Evolutionary conservation across 2,113 vertebrate genomes (phyloP).

Genomic region (Tragelaphus scriptus): DNA sequence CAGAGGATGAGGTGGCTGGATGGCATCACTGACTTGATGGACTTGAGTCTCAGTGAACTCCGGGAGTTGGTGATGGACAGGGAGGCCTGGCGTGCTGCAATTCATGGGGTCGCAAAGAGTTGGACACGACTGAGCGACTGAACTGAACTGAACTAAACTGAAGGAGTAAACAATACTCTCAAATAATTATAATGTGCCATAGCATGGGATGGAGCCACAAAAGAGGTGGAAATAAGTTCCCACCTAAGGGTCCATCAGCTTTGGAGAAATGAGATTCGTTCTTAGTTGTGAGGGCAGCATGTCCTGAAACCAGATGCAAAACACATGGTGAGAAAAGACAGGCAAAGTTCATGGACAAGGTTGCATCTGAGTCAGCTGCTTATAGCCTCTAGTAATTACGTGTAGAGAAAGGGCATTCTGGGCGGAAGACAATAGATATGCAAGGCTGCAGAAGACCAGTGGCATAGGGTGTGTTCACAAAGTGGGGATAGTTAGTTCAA

Average conservation of each 20-base stretch:
- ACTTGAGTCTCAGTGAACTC: too few relatives aligned
- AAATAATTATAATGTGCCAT: background rate
- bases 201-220: background rate
- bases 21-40: too few relatives aligned
- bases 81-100: too few relatives aligned
- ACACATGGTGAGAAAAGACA: background rate
- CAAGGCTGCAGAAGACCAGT: too few relatives aligned
- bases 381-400: background rate
- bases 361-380: background rate
- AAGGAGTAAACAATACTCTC: background rate
- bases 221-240: background rate
- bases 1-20: too few relatives aligned
- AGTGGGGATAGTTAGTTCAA: background rate
- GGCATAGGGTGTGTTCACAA: background rate
- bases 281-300: background rate
- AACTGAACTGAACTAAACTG: too few relatives aligned
- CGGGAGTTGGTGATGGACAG: too few relatives aligned
- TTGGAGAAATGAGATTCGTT: background rate
- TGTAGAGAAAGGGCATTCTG: background rate
- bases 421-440: background rate
- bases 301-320: background rate
- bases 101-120: too few relatives aligned
- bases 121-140: too few relatives aligned
- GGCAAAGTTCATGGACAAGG: background rate
- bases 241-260: accelerated